phyloP scores from a whole-genome alignment of 2,113 vertebrate genomes.

The Tragulus kanchil region DNA sequence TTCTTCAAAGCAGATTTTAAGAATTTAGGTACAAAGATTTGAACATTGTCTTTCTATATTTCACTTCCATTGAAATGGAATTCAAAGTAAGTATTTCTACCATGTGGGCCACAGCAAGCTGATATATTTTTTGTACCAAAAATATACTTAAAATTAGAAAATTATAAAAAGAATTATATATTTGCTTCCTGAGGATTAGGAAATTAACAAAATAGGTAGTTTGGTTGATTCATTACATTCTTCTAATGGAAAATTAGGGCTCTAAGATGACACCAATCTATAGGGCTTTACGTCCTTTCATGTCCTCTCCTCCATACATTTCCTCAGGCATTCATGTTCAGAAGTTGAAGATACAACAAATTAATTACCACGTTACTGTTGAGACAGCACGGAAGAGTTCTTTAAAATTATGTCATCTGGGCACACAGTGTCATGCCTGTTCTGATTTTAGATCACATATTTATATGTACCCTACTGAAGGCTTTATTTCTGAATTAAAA shows the following conservation, averaged over 20 bases:
- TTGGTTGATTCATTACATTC: conserved; percentile 49
- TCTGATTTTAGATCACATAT: background rate
- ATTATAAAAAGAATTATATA: conserved; percentile 69
- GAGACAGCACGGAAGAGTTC: background rate
- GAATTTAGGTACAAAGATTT: conserved; percentile 36
- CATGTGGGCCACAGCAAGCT: background rate
- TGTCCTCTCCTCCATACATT: background rate
- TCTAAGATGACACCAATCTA: background rate
- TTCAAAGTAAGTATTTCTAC: conserved; percentile 63
- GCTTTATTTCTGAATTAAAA: background rate
- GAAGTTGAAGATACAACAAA: conserved; percentile 23
- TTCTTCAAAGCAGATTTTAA: conserved; percentile 36
- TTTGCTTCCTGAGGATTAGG: conserved; percentile 55
- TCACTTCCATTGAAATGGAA: conserved; percentile 34
- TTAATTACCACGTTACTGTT: background rate
- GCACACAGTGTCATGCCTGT: background rate
- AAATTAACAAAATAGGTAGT: conserved; percentile 55
- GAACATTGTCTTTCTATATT: background rate
- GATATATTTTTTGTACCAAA: conserved; percentile 62
- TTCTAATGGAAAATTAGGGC: conserved; percentile 31
- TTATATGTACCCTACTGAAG: background rate
- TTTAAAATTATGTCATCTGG: background rate
- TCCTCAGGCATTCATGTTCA: background rate
- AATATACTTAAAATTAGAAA: conserved; percentile 65
- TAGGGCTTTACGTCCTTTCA: background rate